Conservation (phyloP, 1,140 invertebrate species). For the Philotrypesis tridentata region DNA sequence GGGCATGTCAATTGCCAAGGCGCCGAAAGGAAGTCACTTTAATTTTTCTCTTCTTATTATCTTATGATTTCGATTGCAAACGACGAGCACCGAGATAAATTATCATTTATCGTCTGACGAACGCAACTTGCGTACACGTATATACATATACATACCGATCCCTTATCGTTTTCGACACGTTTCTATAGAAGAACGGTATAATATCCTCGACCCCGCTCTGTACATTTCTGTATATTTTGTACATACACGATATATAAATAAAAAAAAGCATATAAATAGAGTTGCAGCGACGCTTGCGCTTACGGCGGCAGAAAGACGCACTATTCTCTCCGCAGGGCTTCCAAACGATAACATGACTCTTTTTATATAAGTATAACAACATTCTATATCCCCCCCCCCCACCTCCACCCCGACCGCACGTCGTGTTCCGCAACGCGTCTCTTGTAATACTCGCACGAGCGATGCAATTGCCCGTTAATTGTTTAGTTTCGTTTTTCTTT, state of each 20-base stretch:
- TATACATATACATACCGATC: neutral
- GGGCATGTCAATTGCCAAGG: constrained; percentile 33
- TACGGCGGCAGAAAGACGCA: neutral
- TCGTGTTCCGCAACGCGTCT: too few species aligned
- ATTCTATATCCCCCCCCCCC: too few species aligned
- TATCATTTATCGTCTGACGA: too few species aligned
- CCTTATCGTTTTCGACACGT: neutral
- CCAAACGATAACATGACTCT: constrained; percentile 12
- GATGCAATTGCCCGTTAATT: too few species aligned
- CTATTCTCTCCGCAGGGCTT: constrained; percentile 20
- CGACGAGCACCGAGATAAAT: too few species aligned
- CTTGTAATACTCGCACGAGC: too few species aligned
- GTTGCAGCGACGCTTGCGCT: neutral
- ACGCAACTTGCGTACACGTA: too few species aligned
- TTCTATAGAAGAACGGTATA: neutral
- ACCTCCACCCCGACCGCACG: too few species aligned
- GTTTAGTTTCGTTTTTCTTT: too few species aligned
- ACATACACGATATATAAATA: neutral
- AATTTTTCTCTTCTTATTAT: neutral
- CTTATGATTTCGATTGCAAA: neutral
- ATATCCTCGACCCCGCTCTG: neutral
- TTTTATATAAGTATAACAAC: too few species aligned
- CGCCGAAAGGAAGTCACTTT: constrained; percentile 43
- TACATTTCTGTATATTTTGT: neutral
- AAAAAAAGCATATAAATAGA: too few species aligned